These are phyloP conservation scores for Cuniculus paca DNA, from an alignment of 2,797 vertebrate genomes.

Conservation along the genomic window DNA sequence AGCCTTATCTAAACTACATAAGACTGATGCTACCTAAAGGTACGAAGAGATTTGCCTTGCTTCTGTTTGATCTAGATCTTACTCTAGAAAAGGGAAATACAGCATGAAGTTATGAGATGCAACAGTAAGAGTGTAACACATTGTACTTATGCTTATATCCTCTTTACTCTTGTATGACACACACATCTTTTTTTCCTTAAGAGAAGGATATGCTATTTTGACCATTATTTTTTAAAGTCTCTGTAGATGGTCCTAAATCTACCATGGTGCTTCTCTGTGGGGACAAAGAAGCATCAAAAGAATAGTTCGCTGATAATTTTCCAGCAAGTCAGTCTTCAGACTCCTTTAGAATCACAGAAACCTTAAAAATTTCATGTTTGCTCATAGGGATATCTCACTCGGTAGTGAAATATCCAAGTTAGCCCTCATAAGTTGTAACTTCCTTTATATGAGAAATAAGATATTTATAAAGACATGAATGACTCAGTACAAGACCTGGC, in stretches of 20 bases:
- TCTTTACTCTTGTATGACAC: background rate
- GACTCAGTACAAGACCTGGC: background rate
- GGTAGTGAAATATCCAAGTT: background rate
- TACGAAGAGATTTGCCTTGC: background rate
- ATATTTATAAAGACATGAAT: background rate
- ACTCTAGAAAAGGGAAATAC: background rate
- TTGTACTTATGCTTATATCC: background rate
- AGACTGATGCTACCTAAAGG: background rate
- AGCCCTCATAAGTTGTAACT: constrained; percentile 1
- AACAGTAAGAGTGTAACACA: background rate
- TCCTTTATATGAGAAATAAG: constrained; percentile 21
- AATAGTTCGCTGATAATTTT: background rate
- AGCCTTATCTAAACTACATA: background rate
- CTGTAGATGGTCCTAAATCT: background rate
- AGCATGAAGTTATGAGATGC: background rate
- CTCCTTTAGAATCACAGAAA: background rate
- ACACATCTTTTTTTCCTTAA: background rate
- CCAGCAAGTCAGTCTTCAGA: constrained; percentile 15
- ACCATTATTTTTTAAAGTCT: background rate
- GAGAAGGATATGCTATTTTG: background rate
- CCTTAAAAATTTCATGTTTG: background rate
- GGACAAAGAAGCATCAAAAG: background rate
- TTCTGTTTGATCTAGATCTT: background rate
- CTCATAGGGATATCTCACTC: background rate
- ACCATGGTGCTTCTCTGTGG: background rate